Evolutionary conservation across 2,113 vertebrate genomes (phyloP).

Genomic region (Amphilophus citrinellus): DNA sequence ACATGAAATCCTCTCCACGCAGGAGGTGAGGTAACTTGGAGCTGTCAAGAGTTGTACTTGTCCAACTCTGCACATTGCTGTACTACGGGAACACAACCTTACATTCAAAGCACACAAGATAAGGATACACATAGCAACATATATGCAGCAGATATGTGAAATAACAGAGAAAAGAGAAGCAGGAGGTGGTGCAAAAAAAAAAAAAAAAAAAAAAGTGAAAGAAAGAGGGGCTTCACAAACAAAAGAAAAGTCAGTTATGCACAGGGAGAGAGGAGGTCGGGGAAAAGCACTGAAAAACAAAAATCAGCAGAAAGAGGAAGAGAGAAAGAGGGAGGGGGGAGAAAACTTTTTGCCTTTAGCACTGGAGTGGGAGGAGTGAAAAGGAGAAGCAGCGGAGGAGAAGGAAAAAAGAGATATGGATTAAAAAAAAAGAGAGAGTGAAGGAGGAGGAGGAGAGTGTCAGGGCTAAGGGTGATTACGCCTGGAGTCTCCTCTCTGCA

Average conservation of each 20-base stretch:
- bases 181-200: conserved; percentile 22
- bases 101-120: conserved; percentile 24
- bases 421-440: conserved; percentile 14
- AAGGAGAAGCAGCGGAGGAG: conserved; percentile 40
- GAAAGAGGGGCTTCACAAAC: conserved; percentile 61
- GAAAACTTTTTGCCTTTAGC: conserved; percentile 7
- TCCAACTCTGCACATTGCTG: conserved; percentile 32
- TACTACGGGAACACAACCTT: conserved; percentile 26
- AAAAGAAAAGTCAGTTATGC: conserved; percentile 71
- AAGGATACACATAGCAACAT: conserved; percentile 36
- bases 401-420: conserved; percentile 49
- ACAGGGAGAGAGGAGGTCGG: conserved; percentile 38
- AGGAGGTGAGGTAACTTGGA: conserved; percentile 48
- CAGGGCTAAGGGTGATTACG: conserved; percentile 75
- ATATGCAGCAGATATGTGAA: conserved; percentile 29
- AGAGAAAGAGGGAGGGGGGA: not conserved
- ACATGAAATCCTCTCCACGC: conserved; percentile 47
- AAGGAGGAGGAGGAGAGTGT: conserved; percentile 61
- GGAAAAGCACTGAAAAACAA: conserved; percentile 45
- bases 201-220: conserved; percentile 56
- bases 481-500: conserved; percentile 79
- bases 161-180: conserved; percentile 14
- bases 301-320: conserved; percentile 50
- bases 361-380: conserved; percentile 52
- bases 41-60: conserved; percentile 34